Base-by-base conservation (phyloP, 2,797 vertebrate genomes). In the Pangasius djambal region DNA sequence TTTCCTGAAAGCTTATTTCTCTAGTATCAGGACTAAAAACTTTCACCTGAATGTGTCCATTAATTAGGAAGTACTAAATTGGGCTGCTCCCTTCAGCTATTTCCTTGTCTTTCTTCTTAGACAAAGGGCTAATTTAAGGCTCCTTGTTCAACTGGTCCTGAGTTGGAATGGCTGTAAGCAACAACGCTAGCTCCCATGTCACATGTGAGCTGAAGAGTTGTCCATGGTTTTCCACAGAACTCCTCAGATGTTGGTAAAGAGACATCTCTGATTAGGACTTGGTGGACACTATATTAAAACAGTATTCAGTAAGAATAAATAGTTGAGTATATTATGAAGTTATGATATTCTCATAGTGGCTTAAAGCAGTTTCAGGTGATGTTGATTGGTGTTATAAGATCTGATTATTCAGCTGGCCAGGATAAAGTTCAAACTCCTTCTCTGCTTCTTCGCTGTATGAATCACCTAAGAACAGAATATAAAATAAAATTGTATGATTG, bases 371-470 rank as follows among this genome's bases (percentile, higher is more conserved):
- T 88, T 13, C 52, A 67, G 69, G 67, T 50, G 31, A 6, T 78
- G 84, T 57, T 70, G 20, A 59, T 48, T 40, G 7, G 25, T 83
- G 63, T 95, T 95, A 96, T 65, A 94, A 95, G 82, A 99, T 97
- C 94, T 97, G 97, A 94, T 99, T 99, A 91, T 98, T 99, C 70
- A 97, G 96, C 95, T 99, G 97, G n/a, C 98, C 98, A 0, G 98
- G 98, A 90, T 99, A 99, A 92, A 97, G 97, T 92, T 99, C 98
- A 67, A 99, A 98, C 89, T 94, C 94, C 94, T 93, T 96, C 95
- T 97, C 98, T 37, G 97, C 98, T 93, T 99, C 98, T 78, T 99
- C 98, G 0, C 98, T 98, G 94, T 99, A 96, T 0, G 98, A 97
- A 2, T 99, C 98, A 0, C 98, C 98, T 99, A 90, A 0, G 85